Evolutionary conservation across 1,140 invertebrate genomes (phyloP).

Genomic region (Formica exsecta): DNA sequence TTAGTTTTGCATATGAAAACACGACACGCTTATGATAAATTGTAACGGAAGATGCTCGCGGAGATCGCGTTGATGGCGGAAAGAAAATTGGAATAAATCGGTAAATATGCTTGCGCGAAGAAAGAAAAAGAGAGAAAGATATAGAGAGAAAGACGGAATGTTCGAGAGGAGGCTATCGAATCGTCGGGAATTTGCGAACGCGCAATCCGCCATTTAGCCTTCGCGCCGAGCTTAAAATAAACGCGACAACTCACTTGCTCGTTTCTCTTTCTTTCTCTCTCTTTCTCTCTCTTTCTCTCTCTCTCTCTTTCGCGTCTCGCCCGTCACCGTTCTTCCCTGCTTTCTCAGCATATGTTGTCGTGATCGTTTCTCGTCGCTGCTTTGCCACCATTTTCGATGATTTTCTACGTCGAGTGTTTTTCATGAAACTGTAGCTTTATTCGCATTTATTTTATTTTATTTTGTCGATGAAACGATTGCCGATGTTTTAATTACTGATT

Average conservation of each 20-base stretch:
- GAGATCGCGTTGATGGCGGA: not conserved
- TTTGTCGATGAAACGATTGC: not conserved
- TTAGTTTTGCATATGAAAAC: not conserved
- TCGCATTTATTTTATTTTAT: not conserved
- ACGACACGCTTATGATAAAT: conserved; percentile 38
- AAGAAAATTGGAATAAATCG: not conserved
- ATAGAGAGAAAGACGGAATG: conserved; percentile 25
- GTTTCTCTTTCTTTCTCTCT: not conserved
- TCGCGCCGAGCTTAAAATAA: conserved; percentile 82
- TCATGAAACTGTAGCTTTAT: not conserved
- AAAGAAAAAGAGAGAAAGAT: not conserved
- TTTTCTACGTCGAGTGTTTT: not conserved
- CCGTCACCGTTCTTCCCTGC: not conserved
- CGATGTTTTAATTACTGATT: not conserved
- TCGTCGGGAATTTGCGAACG: conserved; percentile 74
- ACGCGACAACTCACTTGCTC: conserved; percentile 78
- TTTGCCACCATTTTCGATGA: not conserved
- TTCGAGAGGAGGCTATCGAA: conserved; percentile 64
- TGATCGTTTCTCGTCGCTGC: not conserved
- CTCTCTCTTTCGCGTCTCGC: not conserved
- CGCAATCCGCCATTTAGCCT: conserved; percentile 79
- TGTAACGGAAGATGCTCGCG: not conserved
- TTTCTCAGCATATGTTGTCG: not conserved
- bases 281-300: not conserved
- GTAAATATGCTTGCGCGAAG: not conserved